Conservation (phyloP, 2,888 invertebrate species). For the Julus scandinavius region DNA sequence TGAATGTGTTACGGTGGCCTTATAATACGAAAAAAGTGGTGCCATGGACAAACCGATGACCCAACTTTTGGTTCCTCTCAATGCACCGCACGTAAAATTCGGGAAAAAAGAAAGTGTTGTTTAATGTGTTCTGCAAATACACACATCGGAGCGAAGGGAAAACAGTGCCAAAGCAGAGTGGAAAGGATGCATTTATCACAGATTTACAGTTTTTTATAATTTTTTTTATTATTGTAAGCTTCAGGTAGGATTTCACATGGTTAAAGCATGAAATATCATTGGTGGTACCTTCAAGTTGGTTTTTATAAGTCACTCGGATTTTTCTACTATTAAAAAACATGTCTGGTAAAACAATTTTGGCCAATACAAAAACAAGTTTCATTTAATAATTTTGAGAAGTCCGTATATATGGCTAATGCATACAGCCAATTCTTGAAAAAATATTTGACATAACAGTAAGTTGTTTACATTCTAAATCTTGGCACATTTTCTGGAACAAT, state of each 20-base stretch:
- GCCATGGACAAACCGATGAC: slow-evolving; percentile 10
- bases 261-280: neutral
- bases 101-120: neutral
- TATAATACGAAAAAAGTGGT: slow-evolving; percentile 43
- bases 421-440: too few relatives aligned
- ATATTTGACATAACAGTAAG: too few relatives aligned
- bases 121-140: neutral
- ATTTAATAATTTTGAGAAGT: too few relatives aligned
- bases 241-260: neutral
- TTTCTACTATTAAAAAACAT: too few relatives aligned
- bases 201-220: neutral
- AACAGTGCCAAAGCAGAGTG: neutral
- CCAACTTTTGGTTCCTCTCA: slow-evolving; percentile 15
- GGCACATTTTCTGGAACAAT: too few relatives aligned
- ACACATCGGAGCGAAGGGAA: neutral
- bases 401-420: too few relatives aligned
- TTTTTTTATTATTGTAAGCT: neutral
- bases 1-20: slow-evolving; percentile 55
- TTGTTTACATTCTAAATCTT: too few relatives aligned
- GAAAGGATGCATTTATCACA: neutral
- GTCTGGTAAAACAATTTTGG: too few relatives aligned
- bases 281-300: neutral
- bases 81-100: slow-evolving; percentile 12
- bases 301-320: too few relatives aligned
- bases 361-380: too few relatives aligned